A percentile compares a stretch with the other conserved stretches of the same genome.
These are phyloP conservation scores for Heteropelma amictum DNA, from an alignment of 2,888 invertebrate species.

Conservation along the genomic window DNA sequence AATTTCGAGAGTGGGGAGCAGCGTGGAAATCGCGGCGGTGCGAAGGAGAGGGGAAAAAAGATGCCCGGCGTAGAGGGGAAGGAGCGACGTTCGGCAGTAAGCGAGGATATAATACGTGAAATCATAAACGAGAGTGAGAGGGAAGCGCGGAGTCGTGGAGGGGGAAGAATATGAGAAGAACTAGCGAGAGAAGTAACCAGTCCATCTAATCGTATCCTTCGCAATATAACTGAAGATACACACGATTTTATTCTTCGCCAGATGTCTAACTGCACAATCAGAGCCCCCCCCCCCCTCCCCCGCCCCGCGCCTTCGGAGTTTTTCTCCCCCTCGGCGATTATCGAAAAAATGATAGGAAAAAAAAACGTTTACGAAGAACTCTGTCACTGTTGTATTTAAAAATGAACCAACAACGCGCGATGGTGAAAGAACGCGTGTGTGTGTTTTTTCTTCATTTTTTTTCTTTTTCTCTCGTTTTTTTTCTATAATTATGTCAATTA, in stretches of 20 bases:
- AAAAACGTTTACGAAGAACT: constrained; percentile 55
- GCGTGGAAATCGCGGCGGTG: neutral
- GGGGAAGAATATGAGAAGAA: constrained; percentile 44
- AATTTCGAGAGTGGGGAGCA: constrained; percentile 9
- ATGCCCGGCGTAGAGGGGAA: neutral
- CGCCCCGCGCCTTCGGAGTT: constrained; percentile 36
- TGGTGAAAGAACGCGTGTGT: neutral
- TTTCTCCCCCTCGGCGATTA: constrained; percentile 40
- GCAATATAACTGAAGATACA: constrained; percentile 71
- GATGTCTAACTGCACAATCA: constrained; percentile 71
- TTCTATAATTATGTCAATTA: too few species aligned
- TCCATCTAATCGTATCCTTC: constrained; percentile 73
- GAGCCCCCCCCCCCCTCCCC: constrained; percentile 30
- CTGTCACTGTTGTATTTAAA: constrained; percentile 66
- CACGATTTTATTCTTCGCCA: constrained; percentile 72
- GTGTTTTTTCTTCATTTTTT: neutral
- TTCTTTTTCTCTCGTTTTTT: neutral
- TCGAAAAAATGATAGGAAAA: too few species aligned
- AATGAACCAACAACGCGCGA: neutral
- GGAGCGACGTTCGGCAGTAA: neutral
- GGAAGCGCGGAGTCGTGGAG: too few species aligned
- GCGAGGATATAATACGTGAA: constrained; percentile 6
- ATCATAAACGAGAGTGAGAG: constrained; percentile 33
- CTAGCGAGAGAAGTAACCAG: constrained; percentile 62
- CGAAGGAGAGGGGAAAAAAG: neutral